Evolutionary conservation across 2,797 vertebrate species (phyloP).

Genomic region (Neopelma chrysocephalum): DNA sequence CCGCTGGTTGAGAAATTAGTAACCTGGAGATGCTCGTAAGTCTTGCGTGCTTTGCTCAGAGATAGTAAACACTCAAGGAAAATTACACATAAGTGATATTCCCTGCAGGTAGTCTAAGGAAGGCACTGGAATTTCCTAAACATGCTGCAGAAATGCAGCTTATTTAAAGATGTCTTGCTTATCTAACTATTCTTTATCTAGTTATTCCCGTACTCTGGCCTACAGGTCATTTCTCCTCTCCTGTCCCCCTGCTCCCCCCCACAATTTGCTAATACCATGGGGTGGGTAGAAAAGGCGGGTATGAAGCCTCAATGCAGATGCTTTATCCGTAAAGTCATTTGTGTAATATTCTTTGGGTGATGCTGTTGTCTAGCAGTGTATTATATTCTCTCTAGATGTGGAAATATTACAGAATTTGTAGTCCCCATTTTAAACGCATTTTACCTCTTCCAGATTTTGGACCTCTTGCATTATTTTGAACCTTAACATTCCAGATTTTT

Average conservation of each 20-base stretch:
- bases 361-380: neutral
- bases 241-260: too few species aligned
- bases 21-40: slow-evolving; percentile 16
- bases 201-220: neutral
- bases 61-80: slow-evolving; percentile 1
- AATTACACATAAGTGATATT: neutral
- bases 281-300: neutral
- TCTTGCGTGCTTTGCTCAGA: slow-evolving; percentile 23
- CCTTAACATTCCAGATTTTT: neutral
- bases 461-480: neutral
- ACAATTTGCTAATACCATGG: neutral
- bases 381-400: neutral
- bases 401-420: neutral
- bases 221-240: neutral
- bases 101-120: neutral
- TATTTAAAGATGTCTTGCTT: neutral
- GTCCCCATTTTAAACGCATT: neutral
- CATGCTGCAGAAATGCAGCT: neutral
- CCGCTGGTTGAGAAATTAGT: slow-evolving; percentile 29
- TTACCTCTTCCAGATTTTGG: neutral
- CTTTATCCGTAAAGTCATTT: neutral
- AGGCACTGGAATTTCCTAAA: neutral
- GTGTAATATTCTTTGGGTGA: neutral
- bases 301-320: neutral
- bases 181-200: neutral